Percentiles rank a stretch among this genome's conserved stretches.
phyloP scores from a whole-genome alignment of 1,140 invertebrate genomes.

The Nasonia giraulti region DNA sequence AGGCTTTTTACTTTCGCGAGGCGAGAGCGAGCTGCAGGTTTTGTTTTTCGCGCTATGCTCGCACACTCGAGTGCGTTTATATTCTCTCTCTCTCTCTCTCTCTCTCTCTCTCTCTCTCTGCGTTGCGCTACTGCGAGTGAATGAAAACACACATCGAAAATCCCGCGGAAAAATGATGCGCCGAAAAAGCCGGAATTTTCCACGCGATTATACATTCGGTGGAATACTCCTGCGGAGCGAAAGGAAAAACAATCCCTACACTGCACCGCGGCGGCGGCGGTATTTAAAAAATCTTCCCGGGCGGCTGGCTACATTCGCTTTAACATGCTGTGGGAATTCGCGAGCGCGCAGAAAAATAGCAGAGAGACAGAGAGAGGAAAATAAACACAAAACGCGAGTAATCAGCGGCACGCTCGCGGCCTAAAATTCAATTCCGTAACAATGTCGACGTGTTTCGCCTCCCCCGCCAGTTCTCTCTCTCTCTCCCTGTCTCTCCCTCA shows the following conservation, averaged over 20 bases:
- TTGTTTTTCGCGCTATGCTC: slow-evolving; percentile 1
- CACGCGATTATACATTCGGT: not conserved
- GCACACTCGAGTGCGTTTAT: not conserved
- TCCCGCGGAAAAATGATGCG: not conserved
- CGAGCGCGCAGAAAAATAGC: not conserved
- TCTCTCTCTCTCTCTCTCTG: not conserved
- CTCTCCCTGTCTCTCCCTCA: not conserved
- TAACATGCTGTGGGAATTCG: not conserved
- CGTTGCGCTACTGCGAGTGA: not conserved
- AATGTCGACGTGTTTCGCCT: slow-evolving; percentile 33
- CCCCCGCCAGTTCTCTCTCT: not conserved
- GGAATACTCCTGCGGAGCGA: not conserved
- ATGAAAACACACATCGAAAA: not conserved
- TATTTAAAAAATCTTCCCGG: not conserved
- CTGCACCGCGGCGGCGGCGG: no score
- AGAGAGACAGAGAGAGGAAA: not conserved
- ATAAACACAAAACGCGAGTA: slow-evolving; percentile 31
- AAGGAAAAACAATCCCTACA: not conserved
- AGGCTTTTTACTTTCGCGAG: not conserved
- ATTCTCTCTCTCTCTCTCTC: not conserved
- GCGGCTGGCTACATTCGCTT: not conserved
- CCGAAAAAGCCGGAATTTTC: not conserved
- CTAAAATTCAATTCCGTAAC: slow-evolving; percentile 48
- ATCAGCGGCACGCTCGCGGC: slow-evolving; percentile 36
- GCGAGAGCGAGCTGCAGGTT: not conserved